These are phyloP conservation scores for Ochropleura leucogaster DNA, from an alignment of 2,888 invertebrate species.

Conservation along the genomic window DNA sequence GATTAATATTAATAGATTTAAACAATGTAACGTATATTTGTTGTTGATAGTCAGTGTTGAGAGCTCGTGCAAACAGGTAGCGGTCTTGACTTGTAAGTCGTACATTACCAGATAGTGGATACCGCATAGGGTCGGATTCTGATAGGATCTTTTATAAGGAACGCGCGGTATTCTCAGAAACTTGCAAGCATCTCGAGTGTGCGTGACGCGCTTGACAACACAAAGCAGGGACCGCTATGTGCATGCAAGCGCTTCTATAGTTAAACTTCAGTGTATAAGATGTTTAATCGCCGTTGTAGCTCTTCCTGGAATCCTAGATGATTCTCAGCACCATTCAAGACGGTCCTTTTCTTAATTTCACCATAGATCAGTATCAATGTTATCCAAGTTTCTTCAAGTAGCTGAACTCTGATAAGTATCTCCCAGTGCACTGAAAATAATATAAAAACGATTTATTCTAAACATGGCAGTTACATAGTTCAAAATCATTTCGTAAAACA, in stretches of 20 bases:
- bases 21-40: constrained; percentile 11
- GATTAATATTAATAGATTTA: constrained; percentile 28
- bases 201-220: background rate
- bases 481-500: constrained; percentile 1
- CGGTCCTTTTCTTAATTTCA: constrained; percentile 21
- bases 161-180: background rate
- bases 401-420: constrained; percentile 32
- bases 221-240: background rate
- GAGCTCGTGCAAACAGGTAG: constrained; percentile 2
- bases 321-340: constrained; percentile 27
- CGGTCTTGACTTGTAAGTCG: background rate
- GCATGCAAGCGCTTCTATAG: constrained; percentile 10
- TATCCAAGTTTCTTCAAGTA: constrained; percentile 27
- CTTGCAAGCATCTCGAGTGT: background rate
- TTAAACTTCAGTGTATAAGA: constrained; percentile 39
- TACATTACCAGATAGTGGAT: background rate
- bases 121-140: background rate
- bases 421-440: constrained; percentile 36
- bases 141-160: background rate
- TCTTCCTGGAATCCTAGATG: constrained; percentile 14
- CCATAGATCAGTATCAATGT: constrained; percentile 20
- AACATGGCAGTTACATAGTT: background rate
- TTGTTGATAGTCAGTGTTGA: constrained; percentile 20
- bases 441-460: background rate
- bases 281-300: constrained; percentile 30